Evolutionary conservation across 2,113 vertebrate species (phyloP).

Genomic region (Dasyurus viverrinus): DNA sequence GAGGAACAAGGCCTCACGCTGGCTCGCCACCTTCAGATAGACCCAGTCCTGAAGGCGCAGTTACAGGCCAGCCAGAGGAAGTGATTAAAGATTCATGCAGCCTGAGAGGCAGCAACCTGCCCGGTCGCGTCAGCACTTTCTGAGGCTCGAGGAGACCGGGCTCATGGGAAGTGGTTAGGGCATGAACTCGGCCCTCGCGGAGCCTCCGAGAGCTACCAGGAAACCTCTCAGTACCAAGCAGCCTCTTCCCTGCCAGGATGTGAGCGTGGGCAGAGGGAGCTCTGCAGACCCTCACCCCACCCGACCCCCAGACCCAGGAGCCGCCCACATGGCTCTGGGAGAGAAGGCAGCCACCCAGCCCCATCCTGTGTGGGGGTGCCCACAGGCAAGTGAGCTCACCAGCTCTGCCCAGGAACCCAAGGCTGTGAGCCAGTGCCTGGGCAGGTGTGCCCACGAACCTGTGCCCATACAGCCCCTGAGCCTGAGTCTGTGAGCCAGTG

Average conservation of each 20-base stretch:
- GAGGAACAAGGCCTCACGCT: constrained; percentile 43
- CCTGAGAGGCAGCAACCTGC: constrained; percentile 90
- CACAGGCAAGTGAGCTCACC: no score
- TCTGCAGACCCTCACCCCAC: background rate
- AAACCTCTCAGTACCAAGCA: constrained; percentile 38
- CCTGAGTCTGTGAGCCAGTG: no score
- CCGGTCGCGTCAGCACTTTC: constrained; percentile 87
- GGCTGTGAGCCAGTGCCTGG: no score
- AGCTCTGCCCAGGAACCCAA: no score
- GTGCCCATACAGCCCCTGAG: no score
- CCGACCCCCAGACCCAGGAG: background rate
- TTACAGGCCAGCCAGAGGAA: constrained; percentile 86
- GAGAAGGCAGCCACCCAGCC: background rate
- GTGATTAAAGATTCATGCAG: constrained; percentile 91
- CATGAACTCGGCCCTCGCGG: constrained; percentile 60
- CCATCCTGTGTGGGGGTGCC: no score
- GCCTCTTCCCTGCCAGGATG: background rate
- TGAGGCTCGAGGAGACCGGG: constrained; percentile 73
- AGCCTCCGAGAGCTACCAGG: constrained; percentile 3
- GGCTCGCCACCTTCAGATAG: constrained; percentile 42
- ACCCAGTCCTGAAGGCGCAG: constrained; percentile 52
- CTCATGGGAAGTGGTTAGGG: constrained; percentile 76
- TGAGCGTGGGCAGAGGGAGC: constrained; percentile 30
- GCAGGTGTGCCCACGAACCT: no score
- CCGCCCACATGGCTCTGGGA: background rate